Evolutionary conservation across 2,797 vertebrate genomes (phyloP), one percentile per base, ranked within the genome.

Genomic region (Eulemur rubriventer): DNA sequence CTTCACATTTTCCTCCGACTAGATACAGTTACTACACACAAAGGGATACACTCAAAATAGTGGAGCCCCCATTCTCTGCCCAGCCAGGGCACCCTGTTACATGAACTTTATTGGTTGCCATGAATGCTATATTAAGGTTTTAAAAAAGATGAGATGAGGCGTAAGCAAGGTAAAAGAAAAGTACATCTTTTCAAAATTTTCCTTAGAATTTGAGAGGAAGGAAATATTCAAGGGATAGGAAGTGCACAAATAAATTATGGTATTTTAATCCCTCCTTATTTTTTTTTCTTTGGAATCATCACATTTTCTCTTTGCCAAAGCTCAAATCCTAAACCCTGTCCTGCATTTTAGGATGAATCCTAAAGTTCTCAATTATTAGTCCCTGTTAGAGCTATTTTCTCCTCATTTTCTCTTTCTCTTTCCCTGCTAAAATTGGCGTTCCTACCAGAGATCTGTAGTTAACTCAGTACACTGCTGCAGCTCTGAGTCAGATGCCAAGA

Each of bases 401-500:
- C n/a, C 57, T 67, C 65, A 24, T 83, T 87, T 87, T 92, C 82
- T 85, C 73, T 94, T 70, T 93, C 82, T 87, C 35, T 35, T 55
- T 11, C 6, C 57, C 18, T 67, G 48, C 75, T 96, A 96, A 94
- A 96, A 96, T 96, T 95, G 95, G 89, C 7, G 0, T 65, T 73
- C 41, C 75, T 78, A 24, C 22, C 75, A 82, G 50, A 70, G 48
- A 38, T 78, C 79, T 41, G 16, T 59, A 38, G 79, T 93, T 93
- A 91, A 46, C 82, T 57, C 59, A 65, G 79, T 43, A 17, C 48
- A 33, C 59, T 11, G 28, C 86, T 52, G 26, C 11, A 46, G 69
- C 75, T 80, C 92, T 43, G 94, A 96, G 61, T 88, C 63, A 69
- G 89, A 95, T 10, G 55, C 91, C 70, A 76, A 87, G 83, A 91